These are phyloP conservation scores for Gila robusta DNA, from an alignment of 2,797 vertebrate genomes.

Conservation along the genomic window DNA sequence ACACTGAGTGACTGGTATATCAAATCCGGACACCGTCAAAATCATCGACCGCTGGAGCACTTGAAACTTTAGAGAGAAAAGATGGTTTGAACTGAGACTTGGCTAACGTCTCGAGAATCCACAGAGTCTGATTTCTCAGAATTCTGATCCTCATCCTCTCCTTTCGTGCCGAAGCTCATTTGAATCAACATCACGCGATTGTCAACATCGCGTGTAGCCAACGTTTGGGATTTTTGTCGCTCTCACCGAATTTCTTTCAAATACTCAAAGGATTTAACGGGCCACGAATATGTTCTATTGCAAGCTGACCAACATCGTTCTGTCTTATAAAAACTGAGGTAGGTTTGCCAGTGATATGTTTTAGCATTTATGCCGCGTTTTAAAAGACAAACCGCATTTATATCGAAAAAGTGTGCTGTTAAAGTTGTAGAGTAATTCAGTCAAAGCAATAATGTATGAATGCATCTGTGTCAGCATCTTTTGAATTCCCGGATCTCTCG, in stretches of 20 bases:
- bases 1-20: background rate
- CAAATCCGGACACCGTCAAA: constrained; percentile 10
- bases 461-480: background rate
- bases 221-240: constrained; percentile 39
- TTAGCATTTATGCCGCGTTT: background rate
- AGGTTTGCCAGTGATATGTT: background rate
- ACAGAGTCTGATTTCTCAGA: background rate
- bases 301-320: background rate
- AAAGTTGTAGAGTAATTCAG: background rate
- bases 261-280: constrained; percentile 49
- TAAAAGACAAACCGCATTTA: background rate
- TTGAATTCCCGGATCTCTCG: background rate
- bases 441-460: background rate
- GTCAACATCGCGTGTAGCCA: background rate
- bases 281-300: background rate
- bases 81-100: constrained; percentile 38
- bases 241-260: background rate
- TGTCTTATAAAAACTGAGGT: constrained; percentile 3
- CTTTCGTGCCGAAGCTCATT: background rate
- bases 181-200: constrained; percentile 28
- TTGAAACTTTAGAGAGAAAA: constrained; percentile 63
- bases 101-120: background rate
- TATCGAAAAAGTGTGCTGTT: background rate
- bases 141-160: constrained; percentile 49
- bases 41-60: constrained; percentile 3